Percentiles rank a stretch among this genome's conserved stretches.
phyloP scores from a whole-genome alignment of 2,113 vertebrate genomes.

The Cyprinodon variegatus region DNA sequence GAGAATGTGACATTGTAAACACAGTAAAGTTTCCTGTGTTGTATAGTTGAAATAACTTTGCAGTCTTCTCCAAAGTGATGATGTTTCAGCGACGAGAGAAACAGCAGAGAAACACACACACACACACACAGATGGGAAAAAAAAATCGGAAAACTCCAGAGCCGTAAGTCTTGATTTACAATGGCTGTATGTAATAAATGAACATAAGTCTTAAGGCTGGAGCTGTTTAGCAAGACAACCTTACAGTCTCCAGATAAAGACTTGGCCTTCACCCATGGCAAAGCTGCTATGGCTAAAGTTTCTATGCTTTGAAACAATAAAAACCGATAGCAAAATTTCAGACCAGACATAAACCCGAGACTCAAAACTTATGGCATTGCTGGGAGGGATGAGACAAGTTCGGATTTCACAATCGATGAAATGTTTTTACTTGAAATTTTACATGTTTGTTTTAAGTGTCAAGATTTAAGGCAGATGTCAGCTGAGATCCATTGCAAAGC shows the following conservation, averaged over 20 bases:
- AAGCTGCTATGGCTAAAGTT: slow-evolving; percentile 63
- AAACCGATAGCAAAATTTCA: slow-evolving; percentile 57
- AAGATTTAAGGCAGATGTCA: slow-evolving; percentile 18
- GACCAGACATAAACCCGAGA: slow-evolving; percentile 44
- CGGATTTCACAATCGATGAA: slow-evolving; percentile 28
- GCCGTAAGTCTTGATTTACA: slow-evolving; percentile 60
- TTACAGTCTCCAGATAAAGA: slow-evolving; percentile 64
- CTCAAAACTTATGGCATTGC: slow-evolving; percentile 29
- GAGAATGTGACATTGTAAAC: slow-evolving; percentile 29
- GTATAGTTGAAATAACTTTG: slow-evolving; percentile 33
- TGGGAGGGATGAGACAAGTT: slow-evolving; percentile 25
- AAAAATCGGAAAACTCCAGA: slow-evolving; percentile 48
- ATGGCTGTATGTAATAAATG: slow-evolving; percentile 65
- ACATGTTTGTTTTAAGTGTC: slow-evolving; percentile 12
- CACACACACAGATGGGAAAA: slow-evolving; percentile 55
- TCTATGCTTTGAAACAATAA: slow-evolving; percentile 54
- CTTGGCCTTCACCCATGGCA: slow-evolving; percentile 40
- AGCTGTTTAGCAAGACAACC: slow-evolving; percentile 64
- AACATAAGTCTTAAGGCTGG: slow-evolving; percentile 64
- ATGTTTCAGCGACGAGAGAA: slow-evolving; percentile 9
- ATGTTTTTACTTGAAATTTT: slow-evolving; percentile 10
- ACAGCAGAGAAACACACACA: slow-evolving; percentile 36
- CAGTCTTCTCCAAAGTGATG: slow-evolving; percentile 18
- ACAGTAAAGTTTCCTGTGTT: slow-evolving; percentile 38
- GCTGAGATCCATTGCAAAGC: not conserved